Evolutionary conservation across 2,888 invertebrate genomes (phyloP).

Genomic region (Napeogenes sylphis): DNA sequence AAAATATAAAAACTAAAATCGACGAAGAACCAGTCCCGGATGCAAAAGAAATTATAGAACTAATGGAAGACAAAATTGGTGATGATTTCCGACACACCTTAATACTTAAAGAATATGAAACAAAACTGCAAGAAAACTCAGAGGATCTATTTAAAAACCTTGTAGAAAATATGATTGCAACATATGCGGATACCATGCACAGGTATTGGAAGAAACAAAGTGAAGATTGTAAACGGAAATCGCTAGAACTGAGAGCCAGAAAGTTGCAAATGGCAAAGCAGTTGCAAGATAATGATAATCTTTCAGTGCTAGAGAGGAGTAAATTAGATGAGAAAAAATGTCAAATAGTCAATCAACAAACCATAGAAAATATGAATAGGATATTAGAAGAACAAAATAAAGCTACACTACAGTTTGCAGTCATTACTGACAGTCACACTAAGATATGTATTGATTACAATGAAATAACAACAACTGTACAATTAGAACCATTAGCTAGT

Average conservation of each 20-base stretch:
- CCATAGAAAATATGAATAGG: slow-evolving; percentile 69
- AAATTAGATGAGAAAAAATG: slow-evolving; percentile 73
- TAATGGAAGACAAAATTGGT: slow-evolving; percentile 55
- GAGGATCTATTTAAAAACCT: slow-evolving; percentile 53
- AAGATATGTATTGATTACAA: slow-evolving; percentile 77
- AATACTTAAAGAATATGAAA: slow-evolving; percentile 57
- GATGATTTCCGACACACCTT: slow-evolving; percentile 57
- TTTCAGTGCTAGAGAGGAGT: slow-evolving; percentile 58
- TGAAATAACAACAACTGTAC: slow-evolving; percentile 69
- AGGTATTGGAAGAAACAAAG: slow-evolving; percentile 55
- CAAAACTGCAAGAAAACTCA: slow-evolving; percentile 49
- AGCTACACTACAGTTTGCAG: slow-evolving; percentile 68
- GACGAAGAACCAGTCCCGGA: slow-evolving; percentile 34
- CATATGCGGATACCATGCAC: slow-evolving; percentile 52
- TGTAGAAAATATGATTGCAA: slow-evolving; percentile 57
- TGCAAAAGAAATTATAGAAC: slow-evolving; percentile 42
- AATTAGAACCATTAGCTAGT: slow-evolving; percentile 62
- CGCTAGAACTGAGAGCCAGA: slow-evolving; percentile 62
- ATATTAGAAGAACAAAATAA: slow-evolving; percentile 73
- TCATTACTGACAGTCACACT: slow-evolving; percentile 76
- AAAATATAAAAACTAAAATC: slow-evolving; percentile 35
- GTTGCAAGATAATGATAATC: slow-evolving; percentile 73
- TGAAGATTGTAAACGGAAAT: slow-evolving; percentile 55
- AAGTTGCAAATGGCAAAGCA: slow-evolving; percentile 64
- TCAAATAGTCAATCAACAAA: slow-evolving; percentile 59